phyloP scores from a whole-genome alignment of 2,797 vertebrate genomes.

The Stomatorhinus walkeri region DNA sequence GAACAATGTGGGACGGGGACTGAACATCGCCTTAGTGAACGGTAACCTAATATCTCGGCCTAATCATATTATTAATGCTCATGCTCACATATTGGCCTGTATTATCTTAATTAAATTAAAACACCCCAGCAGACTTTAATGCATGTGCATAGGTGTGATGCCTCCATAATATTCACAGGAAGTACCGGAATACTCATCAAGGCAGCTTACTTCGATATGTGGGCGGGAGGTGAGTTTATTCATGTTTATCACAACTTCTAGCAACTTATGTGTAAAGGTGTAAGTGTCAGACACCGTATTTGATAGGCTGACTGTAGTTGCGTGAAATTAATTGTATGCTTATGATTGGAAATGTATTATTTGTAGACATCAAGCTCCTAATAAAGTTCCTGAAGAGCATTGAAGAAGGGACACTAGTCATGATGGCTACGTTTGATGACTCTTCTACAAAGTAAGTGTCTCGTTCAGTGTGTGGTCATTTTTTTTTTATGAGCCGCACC shows the following conservation, averaged over 20 bases:
- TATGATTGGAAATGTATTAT: constrained; percentile 69
- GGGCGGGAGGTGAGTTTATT: constrained; percentile 78
- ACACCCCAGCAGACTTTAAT: background rate
- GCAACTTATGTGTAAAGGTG: no score
- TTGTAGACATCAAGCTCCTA: constrained; percentile 75
- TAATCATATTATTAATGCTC: background rate
- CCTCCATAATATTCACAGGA: constrained; percentile 51
- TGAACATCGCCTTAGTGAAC: constrained; percentile 83
- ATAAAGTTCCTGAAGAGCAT: constrained; percentile 81
- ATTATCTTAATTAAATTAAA: background rate
- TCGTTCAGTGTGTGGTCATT: background rate
- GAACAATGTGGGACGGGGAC: constrained; percentile 93
- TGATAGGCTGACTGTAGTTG: background rate
- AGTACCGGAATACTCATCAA: constrained; percentile 70
- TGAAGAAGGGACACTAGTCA: constrained; percentile 78
- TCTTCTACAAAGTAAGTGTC: constrained; percentile 79
- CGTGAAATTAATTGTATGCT: background rate
- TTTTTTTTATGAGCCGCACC: background rate
- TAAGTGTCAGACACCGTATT: background rate
- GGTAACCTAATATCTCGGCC: constrained; percentile 57
- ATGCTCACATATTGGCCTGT: background rate
- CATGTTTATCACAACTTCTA: background rate
- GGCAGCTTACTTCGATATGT: constrained; percentile 82
- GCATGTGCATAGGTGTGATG: background rate
- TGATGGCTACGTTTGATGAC: constrained; percentile 94